Evolutionary conservation across 2,797 vertebrate genomes (phyloP).

Genomic region (Peromyscus aztecus): DNA sequence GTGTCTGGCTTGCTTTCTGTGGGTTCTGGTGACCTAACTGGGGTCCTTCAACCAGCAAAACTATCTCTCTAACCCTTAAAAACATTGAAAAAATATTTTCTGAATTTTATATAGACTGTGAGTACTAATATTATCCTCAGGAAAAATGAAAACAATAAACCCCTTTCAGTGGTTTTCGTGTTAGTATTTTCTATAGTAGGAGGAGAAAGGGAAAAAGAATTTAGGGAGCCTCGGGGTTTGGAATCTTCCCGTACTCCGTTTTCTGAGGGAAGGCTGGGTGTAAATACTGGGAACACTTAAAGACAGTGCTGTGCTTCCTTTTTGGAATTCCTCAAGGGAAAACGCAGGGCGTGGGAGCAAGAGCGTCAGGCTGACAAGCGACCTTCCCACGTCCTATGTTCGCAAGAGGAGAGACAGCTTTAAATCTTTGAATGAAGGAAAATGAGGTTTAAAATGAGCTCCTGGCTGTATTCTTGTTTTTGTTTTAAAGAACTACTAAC

Average conservation of each 20-base stretch:
- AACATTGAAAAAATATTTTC: not conserved
- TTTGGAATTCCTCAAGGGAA: slow-evolving; percentile 49
- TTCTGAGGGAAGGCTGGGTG: not conserved
- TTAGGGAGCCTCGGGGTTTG: not conserved
- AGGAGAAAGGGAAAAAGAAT: slow-evolving; percentile 20
- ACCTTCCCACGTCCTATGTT: slow-evolving; percentile 49
- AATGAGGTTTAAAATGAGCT: not conserved
- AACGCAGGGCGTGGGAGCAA: not conserved
- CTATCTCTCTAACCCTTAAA: not conserved
- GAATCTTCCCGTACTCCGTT: not conserved
- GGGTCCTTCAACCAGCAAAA: not conserved
- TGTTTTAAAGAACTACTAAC: not conserved
- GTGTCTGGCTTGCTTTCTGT: not conserved
- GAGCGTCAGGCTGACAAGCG: not conserved
- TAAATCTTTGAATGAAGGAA: not conserved
- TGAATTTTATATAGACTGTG: not conserved
- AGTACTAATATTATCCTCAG: not conserved
- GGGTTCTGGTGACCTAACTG: not conserved
- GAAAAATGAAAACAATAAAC: not conserved
- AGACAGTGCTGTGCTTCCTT: slow-evolving; percentile 58
- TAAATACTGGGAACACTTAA: slow-evolving; percentile 35
- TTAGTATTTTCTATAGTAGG: slow-evolving; percentile 1
- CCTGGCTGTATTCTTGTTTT: not conserved
- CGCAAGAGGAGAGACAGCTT: not conserved
- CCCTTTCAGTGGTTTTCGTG: not conserved